phyloP scores from a whole-genome alignment of 2,888 invertebrate genomes.

The Hoplodrina blanda region DNA sequence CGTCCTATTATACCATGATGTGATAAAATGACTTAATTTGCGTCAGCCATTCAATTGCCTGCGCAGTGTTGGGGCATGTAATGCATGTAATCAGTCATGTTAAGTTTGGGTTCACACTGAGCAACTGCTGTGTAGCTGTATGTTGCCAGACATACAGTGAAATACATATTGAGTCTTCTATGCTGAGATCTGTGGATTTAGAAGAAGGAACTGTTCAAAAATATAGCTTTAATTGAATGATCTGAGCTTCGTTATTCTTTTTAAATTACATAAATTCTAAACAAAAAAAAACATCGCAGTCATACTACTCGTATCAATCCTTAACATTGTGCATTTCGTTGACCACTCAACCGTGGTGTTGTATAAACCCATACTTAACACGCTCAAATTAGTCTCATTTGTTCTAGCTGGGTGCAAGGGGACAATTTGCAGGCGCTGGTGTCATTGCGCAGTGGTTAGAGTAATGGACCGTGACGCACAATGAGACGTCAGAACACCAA shows the following conservation, averaged over 20 bases:
- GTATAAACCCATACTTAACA: slow-evolving; percentile 59
- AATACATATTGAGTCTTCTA: too few relatives aligned
- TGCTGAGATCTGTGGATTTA: neutral
- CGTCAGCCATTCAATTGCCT: slow-evolving; percentile 48
- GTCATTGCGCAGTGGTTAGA: slow-evolving; percentile 64
- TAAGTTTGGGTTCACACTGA: slow-evolving; percentile 14
- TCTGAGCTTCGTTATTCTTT: too few relatives aligned
- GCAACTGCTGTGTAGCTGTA: neutral
- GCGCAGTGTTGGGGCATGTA: slow-evolving; percentile 41
- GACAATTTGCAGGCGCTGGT: slow-evolving; percentile 64
- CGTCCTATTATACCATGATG: slow-evolving; percentile 25
- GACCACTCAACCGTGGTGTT: slow-evolving; percentile 33
- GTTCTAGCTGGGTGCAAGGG: slow-evolving; percentile 69
- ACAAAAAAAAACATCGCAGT: neutral
- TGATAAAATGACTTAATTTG: slow-evolving; percentile 56
- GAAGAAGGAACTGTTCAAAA: too few relatives aligned
- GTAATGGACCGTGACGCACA: slow-evolving; percentile 66
- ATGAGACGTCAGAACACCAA: slow-evolving; percentile 62
- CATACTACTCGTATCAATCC: neutral
- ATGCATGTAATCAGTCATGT: slow-evolving; percentile 39
- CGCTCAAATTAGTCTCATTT: slow-evolving; percentile 68
- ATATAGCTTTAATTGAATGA: neutral
- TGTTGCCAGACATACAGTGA: neutral
- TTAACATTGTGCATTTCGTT: neutral
- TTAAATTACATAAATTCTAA: neutral